phyloP scores from a whole-genome alignment of 2,113 vertebrate genomes.

The Alethe diademata region DNA sequence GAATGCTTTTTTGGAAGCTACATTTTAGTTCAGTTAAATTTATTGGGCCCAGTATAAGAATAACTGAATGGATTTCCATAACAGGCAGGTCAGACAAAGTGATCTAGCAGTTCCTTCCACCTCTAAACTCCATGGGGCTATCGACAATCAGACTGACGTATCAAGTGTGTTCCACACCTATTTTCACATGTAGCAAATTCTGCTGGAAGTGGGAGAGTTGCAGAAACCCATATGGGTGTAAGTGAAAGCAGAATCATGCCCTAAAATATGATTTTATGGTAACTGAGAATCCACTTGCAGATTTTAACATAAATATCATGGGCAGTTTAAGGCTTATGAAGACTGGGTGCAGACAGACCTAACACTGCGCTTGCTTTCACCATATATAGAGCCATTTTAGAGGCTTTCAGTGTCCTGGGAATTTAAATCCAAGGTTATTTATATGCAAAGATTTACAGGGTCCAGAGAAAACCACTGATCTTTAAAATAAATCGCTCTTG shows the following conservation, averaged over 20 bases:
- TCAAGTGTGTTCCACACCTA: not conserved
- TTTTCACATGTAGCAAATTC: not conserved
- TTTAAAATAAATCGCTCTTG: constrained; percentile 21
- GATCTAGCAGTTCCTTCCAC: not conserved
- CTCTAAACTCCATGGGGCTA: not conserved
- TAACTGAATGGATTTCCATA: not conserved
- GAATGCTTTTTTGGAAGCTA: not conserved
- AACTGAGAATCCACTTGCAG: not conserved
- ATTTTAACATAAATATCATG: not conserved
- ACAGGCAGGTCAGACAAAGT: not conserved
- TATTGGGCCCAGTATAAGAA: not conserved
- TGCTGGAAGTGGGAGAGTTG: not conserved
- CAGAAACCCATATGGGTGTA: not conserved
- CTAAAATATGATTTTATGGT: not conserved
- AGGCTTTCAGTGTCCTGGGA: not conserved
- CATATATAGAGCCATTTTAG: not conserved
- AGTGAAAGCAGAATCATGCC: not conserved
- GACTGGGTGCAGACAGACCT: not conserved
- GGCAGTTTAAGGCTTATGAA: not conserved
- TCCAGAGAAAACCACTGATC: not conserved
- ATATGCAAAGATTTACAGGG: not conserved
- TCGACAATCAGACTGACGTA: not conserved
- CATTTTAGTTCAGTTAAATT: not conserved
- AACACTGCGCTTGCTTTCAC: not conserved
- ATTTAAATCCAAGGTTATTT: constrained; percentile 19